Conservation (phyloP, 2,888 invertebrate species). For the Mongoloraphidia duomilia region DNA sequence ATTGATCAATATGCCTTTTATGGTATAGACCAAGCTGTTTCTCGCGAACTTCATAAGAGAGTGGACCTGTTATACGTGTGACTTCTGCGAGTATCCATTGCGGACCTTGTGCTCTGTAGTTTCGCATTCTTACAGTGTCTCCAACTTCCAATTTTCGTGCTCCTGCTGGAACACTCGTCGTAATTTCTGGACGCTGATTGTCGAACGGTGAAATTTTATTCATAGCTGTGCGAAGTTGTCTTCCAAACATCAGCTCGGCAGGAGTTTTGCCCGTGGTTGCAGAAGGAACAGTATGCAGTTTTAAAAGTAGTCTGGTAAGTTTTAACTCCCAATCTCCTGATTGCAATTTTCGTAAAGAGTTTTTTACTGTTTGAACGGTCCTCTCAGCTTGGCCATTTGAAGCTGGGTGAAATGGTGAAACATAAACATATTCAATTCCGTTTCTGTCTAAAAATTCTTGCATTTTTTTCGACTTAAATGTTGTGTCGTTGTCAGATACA, state of each 20-base stretch:
- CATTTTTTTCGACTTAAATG: slow-evolving; percentile 17
- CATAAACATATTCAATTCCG: slow-evolving; percentile 10
- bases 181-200: slow-evolving; percentile 1
- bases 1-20: too few relatives aligned
- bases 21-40: too few relatives aligned
- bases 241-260: slow-evolving; percentile 11
- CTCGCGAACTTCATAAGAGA: slow-evolving; percentile 10
- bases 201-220: slow-evolving; percentile 4
- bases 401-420: slow-evolving; percentile 15
- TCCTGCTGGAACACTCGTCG: slow-evolving; percentile 2
- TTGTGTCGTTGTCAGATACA: slow-evolving; percentile 17
- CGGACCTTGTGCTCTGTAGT: slow-evolving; percentile 6
- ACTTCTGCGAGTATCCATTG: slow-evolving; percentile 11
- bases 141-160: slow-evolving; percentile 5
- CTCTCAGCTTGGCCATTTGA: slow-evolving; percentile 18
- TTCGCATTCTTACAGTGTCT: slow-evolving; percentile 7
- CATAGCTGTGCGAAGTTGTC: slow-evolving; percentile 8
- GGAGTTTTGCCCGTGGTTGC: slow-evolving; percentile 9
- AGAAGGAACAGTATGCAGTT: slow-evolving; percentile 9
- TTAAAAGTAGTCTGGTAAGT: slow-evolving; percentile 9
- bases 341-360: slow-evolving; percentile 9
- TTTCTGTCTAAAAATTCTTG: slow-evolving; percentile 11
- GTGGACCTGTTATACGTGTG: slow-evolving; percentile 9
- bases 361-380: slow-evolving; percentile 15
- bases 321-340: slow-evolving; percentile 7